Conservation (phyloP, 2,113 vertebrate genomes). For the Pyxicephalus adspersus region DNA sequence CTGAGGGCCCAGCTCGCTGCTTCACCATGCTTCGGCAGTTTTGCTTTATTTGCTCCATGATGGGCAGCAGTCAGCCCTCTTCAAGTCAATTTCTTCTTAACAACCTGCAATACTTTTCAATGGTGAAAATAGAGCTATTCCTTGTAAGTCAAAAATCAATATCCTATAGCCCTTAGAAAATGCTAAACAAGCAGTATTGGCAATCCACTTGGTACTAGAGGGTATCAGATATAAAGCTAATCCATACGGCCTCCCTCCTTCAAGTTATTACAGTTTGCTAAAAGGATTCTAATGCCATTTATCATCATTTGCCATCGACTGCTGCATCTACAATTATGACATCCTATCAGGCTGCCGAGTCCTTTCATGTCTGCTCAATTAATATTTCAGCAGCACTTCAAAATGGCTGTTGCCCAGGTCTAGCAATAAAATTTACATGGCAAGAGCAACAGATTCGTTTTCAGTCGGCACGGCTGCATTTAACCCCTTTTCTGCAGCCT, state of each 20-base stretch:
- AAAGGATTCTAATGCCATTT: slow-evolving; percentile 89
- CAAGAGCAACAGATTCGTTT: slow-evolving; percentile 44
- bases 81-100: slow-evolving; percentile 97
- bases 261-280: slow-evolving; percentile 85
- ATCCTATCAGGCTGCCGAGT: slow-evolving; percentile 78
- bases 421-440: slow-evolving; percentile 77
- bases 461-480: slow-evolving; percentile 7
- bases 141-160: slow-evolving; percentile 98
- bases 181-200: slow-evolving; percentile 99
- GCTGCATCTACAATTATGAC: slow-evolving; percentile 82
- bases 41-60: slow-evolving; percentile 88
- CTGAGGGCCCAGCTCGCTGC: slow-evolving; percentile 82
- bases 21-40: slow-evolving; percentile 84
- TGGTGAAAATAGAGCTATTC: slow-evolving; percentile 90
- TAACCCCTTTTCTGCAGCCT: slow-evolving; percentile 20
- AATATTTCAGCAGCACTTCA: slow-evolving; percentile 86
- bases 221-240: slow-evolving; percentile 88
- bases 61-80: slow-evolving; percentile 86
- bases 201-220: slow-evolving; percentile 88
- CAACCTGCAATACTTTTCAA: slow-evolving; percentile 92
- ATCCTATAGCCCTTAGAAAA: slow-evolving; percentile 97
- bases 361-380: slow-evolving; percentile 85
- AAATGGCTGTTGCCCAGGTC: slow-evolving; percentile 75
- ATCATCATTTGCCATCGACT: slow-evolving; percentile 87
- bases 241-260: slow-evolving; percentile 80